These are phyloP conservation scores for Cetoscarus ocellatus DNA, from an alignment of 2,797 vertebrate genomes.

Conservation along the genomic window DNA sequence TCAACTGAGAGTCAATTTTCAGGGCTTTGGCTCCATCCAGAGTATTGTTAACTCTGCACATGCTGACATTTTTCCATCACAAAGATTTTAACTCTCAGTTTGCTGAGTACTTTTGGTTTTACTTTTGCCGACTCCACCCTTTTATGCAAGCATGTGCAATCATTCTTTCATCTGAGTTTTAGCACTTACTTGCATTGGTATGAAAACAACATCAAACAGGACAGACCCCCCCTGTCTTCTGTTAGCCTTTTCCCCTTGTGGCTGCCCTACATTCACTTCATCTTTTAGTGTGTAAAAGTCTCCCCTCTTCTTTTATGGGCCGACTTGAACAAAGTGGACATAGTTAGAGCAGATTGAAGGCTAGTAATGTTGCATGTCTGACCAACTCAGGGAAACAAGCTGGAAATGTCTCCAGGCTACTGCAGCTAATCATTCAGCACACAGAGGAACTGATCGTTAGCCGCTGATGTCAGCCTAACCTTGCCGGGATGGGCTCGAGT, in stretches of 20 bases:
- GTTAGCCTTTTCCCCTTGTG: constrained; percentile 1
- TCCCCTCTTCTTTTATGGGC: constrained; percentile 5
- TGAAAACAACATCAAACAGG: constrained; percentile 32
- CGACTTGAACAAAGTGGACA: constrained; percentile 30
- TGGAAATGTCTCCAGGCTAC: constrained; percentile 83
- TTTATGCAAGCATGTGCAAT: constrained; percentile 2
- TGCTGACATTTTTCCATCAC: too few relatives aligned
- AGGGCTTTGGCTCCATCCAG: too few relatives aligned
- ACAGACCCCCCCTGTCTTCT: not conserved
- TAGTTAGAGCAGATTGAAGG: constrained; percentile 62
- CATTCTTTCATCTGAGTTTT: constrained; percentile 5
- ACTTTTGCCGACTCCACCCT: constrained; percentile 2
- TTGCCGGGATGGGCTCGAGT: constrained; percentile 61
- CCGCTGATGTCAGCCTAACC: constrained; percentile 80
- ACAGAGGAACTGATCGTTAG: constrained; percentile 82
- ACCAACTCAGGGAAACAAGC: constrained; percentile 81
- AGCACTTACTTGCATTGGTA: constrained; percentile 3
- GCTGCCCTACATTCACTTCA: constrained; percentile 20
- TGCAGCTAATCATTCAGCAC: constrained; percentile 81
- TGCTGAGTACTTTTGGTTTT: constrained; percentile 6
- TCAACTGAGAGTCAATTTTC: too few relatives aligned
- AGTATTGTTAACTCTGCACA: too few relatives aligned
- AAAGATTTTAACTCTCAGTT: too few relatives aligned
- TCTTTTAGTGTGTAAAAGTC: constrained; percentile 24
- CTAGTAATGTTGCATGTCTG: constrained; percentile 76